Base-by-base conservation (phyloP, 2,888 invertebrate species). In the Dichetophora obliterata region DNA sequence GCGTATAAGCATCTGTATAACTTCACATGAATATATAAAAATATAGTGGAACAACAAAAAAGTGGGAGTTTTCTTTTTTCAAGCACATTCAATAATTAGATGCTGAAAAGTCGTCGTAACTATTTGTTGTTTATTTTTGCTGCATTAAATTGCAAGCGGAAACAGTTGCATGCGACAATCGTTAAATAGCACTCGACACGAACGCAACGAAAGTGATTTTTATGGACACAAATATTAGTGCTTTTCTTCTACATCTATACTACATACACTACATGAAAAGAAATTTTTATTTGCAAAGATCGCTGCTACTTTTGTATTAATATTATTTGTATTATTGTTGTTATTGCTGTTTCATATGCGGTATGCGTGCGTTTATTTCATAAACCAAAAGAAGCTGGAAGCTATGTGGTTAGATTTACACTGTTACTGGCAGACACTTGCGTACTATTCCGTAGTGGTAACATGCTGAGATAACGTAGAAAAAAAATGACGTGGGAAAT, bases 401-500 rank as follows among this genome's bases (percentile, higher is more conserved):
- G 14, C 11, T 43, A 11, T 43, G 43, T 14, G 11, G 14, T 1
- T 43, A 43, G 43, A 1, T 43, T 43, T 1, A 43, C 11, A 3
- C 43, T 11, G 11, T 43, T 43, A 43, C 43, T 43, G 11, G 6
- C 6, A 43, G 11, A 43, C 6, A 14, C 43, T 43, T 43, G 43
- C 43, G 43, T 43, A 43, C 43, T 43, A 43, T 43, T 11, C 43
- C 43, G 43, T 43, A 43, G 43, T 14, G 14, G 43, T 43, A 11
- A 43, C 43, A 43, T 14, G 6, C 14, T 43, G 1, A 43, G 43
- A 59, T 22, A 19, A 59, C 5, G 22, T 59, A 8, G 19, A 34
- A 22, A 22, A 14, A 65, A 16, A 19, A 19, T 65, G 65, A 65
- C 43, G 65, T 65, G 65, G 19, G 43, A 65, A 65, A 37, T 37